phyloP scores from a whole-genome alignment of 1,140 invertebrate species.

The Drosophila mojavensis region DNA sequence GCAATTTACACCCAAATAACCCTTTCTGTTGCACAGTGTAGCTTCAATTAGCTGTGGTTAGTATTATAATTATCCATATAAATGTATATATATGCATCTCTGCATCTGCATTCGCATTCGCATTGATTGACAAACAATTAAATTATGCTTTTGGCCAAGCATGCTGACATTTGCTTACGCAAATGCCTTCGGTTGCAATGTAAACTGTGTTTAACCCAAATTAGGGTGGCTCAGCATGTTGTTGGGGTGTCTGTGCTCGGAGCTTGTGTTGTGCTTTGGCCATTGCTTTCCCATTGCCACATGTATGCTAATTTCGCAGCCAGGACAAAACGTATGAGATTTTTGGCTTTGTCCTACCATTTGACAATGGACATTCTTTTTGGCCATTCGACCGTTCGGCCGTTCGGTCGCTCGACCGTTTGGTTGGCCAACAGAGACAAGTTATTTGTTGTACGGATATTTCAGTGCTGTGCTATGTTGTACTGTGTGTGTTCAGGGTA shows the following conservation, averaged over 20 bases:
- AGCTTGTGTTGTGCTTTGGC: conserved; percentile 56
- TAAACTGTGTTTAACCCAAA: conserved; percentile 19
- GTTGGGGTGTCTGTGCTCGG: background rate
- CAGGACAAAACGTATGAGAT: conserved; percentile 39
- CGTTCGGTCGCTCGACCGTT: too few relatives aligned
- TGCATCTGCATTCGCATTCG: background rate
- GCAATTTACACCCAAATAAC: background rate
- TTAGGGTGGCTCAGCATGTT: background rate
- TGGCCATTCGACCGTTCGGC: background rate
- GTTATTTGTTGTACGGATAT: background rate
- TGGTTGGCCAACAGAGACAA: background rate
- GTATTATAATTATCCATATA: conserved; percentile 31
- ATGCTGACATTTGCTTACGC: background rate
- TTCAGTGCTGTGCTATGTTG: background rate
- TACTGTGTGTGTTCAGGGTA: background rate
- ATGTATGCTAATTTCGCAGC: conserved; percentile 71
- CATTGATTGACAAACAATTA: conserved; percentile 65
- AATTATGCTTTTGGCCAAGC: conserved; percentile 36
- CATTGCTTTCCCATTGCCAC: conserved; percentile 72
- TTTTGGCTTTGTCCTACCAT: conserved; percentile 46
- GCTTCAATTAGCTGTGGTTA: conserved; percentile 15
- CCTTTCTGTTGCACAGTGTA: background rate
- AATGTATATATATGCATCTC: background rate
- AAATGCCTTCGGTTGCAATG: conserved; percentile 38
- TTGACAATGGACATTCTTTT: conserved; percentile 16